Conservation (phyloP, 2,797 vertebrate species). For the Microctenopoma stevenorrisi region DNA sequence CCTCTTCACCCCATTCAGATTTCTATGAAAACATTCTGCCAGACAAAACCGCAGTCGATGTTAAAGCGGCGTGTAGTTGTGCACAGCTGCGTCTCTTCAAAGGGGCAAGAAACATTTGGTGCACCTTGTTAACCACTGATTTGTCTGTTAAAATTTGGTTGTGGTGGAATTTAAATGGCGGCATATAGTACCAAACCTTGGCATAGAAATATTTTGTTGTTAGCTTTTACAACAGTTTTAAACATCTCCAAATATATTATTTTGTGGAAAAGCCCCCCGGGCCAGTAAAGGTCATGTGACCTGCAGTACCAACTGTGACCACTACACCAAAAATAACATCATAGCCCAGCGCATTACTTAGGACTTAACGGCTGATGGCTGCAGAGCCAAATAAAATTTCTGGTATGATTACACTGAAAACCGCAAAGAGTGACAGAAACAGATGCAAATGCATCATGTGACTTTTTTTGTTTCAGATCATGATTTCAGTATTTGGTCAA, state of each 20-base stretch:
- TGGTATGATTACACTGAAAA: too few relatives aligned
- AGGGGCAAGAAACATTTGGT: slow-evolving; percentile 1
- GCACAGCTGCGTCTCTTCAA: slow-evolving; percentile 16
- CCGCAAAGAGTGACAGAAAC: too few relatives aligned
- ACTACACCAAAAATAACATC: too few relatives aligned
- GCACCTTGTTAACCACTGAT: not conserved
- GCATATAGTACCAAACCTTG: too few relatives aligned
- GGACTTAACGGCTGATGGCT: too few relatives aligned
- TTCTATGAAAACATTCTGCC: slow-evolving; percentile 37
- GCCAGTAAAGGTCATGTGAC: too few relatives aligned
- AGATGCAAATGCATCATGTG: not conserved
- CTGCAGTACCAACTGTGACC: too few relatives aligned
- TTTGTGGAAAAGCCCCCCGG: too few relatives aligned
- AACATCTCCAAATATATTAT: too few relatives aligned
- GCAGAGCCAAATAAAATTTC: too few relatives aligned
- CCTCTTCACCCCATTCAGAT: slow-evolving; percentile 31
- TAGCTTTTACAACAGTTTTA: not conserved
- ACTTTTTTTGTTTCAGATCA: not conserved
- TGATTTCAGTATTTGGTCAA: not conserved
- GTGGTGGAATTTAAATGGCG: too few relatives aligned
- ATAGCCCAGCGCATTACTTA: too few relatives aligned
- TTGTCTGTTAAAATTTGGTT: not conserved
- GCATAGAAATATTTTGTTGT: not conserved
- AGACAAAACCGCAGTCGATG: slow-evolving; percentile 2
- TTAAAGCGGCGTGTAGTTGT: not conserved